A percentile compares a stretch with the other conserved stretches of the same genome.
Conservation (phyloP, 2,113 vertebrate species). For the Excalfactoria chinensis region DNA sequence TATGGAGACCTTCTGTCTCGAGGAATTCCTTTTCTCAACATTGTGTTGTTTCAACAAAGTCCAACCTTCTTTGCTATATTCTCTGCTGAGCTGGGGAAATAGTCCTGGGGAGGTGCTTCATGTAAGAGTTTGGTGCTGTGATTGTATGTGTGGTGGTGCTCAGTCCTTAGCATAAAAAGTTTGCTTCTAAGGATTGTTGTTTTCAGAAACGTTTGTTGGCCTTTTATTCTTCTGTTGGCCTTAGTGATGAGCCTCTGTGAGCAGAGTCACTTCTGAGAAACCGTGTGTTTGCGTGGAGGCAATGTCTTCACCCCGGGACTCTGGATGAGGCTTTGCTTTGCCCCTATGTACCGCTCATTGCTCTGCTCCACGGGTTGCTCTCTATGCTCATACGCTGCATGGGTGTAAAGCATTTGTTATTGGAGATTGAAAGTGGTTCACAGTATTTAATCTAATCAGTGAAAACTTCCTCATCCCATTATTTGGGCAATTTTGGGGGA, state of each 20-base stretch:
- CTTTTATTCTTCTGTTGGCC: slow-evolving; percentile 49
- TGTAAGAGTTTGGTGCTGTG: neutral
- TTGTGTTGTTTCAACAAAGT: neutral
- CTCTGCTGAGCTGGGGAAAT: slow-evolving; percentile 25
- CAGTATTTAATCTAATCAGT: slow-evolving; percentile 72
- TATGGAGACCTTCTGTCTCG: neutral
- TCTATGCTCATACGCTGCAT: slow-evolving; percentile 48
- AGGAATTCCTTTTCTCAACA: slow-evolving; percentile 5
- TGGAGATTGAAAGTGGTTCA: slow-evolving; percentile 68
- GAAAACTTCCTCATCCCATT: slow-evolving; percentile 68
- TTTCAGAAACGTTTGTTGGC: slow-evolving; percentile 52
- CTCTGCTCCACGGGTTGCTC: neutral
- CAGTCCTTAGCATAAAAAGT: neutral
- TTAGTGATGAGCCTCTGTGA: neutral
- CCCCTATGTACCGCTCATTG: neutral
- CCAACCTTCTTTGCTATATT: neutral
- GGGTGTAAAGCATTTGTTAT: slow-evolving; percentile 54
- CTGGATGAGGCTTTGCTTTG: slow-evolving; percentile 29
- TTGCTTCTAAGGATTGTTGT: neutral
- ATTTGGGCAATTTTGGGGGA: slow-evolving; percentile 71
- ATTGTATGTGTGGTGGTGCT: slow-evolving; percentile 1
- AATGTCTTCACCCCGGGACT: slow-evolving; percentile 31
- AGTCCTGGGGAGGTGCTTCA: slow-evolving; percentile 14
- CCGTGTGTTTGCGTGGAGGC: slow-evolving; percentile 14
- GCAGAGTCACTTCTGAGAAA: neutral